These are phyloP conservation scores for Hippocampus comes DNA, from an alignment of 2,113 vertebrate species.

Conservation along the genomic window DNA sequence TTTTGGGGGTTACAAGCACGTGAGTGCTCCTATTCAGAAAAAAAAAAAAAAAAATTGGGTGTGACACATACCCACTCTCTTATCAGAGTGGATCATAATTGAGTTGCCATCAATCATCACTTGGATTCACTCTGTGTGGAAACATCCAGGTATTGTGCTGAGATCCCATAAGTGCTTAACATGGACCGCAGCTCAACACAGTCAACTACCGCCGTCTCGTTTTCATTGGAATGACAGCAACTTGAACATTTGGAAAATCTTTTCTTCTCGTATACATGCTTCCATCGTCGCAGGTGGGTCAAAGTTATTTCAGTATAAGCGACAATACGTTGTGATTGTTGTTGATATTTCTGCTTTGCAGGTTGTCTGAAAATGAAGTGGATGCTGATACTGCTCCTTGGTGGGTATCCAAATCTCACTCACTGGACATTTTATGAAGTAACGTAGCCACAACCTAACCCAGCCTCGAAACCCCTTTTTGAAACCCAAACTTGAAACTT, in stretches of 20 bases:
- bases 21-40: too few relatives aligned
- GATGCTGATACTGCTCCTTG: slow-evolving; percentile 39
- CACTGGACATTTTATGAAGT: not conserved
- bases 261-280: not conserved
- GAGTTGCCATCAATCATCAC: slow-evolving; percentile 36
- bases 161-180: slow-evolving; percentile 39
- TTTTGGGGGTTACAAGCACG: too few relatives aligned
- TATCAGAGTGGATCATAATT: not conserved
- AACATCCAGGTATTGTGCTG: slow-evolving; percentile 54
- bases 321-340: not conserved
- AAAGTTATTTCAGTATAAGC: not conserved
- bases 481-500: not conserved
- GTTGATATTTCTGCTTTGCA: not conserved
- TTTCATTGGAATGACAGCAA: not conserved
- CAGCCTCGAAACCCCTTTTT: not conserved
- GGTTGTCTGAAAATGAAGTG: slow-evolving; percentile 39
- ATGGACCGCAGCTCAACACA: not conserved
- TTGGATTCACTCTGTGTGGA: slow-evolving; percentile 31
- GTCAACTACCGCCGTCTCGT: not conserved
- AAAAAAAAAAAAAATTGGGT: not conserved
- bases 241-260: not conserved
- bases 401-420: slow-evolving; percentile 35
- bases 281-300: slow-evolving; percentile 11
- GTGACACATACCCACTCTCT: not conserved
- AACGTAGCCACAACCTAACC: not conserved